Percentiles rank a stretch among this genome's conserved stretches.
Evolutionary conservation across 2,888 invertebrate genomes (phyloP).

Genomic region (Mycogona germanica): DNA sequence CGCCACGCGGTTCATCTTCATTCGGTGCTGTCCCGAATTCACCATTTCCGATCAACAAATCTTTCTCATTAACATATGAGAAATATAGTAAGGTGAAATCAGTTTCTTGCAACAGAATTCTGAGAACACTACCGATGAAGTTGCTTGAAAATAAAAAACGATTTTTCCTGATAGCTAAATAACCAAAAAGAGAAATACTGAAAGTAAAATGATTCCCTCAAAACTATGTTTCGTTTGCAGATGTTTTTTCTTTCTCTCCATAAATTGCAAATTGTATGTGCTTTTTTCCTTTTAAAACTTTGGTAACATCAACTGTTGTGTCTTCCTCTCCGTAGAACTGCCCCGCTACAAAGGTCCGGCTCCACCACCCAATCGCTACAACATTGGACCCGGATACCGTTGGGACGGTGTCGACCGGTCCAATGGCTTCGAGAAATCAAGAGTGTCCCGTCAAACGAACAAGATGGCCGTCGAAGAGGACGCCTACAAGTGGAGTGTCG

Average conservation of each 20-base stretch:
- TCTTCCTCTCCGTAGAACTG: not conserved
- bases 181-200: too few species aligned
- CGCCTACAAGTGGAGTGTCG: conserved; percentile 86
- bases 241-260: not conserved
- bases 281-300: not conserved
- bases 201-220: too few species aligned
- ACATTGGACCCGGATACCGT: conserved; percentile 81
- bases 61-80: too few species aligned
- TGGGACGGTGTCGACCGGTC: conserved; percentile 99
- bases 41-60: too few species aligned
- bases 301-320: not conserved
- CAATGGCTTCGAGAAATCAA: conserved; percentile 87
- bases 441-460: conserved; percentile 63
- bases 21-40: too few species aligned
- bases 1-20: too few species aligned
- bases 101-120: too few species aligned
- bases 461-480: conserved; percentile 65
- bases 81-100: too few species aligned
- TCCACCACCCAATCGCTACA: conserved; percentile 76
- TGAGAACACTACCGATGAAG: too few species aligned
- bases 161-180: too few species aligned
- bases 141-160: too few species aligned
- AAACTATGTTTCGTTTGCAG: not conserved
- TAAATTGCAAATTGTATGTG: not conserved
- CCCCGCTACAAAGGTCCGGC: conserved; percentile 64